Percentiles rank a stretch among this genome's conserved stretches.
phyloP scores from a whole-genome alignment of 1,140 invertebrate genomes.

The Aphaenogaster floridana region DNA sequence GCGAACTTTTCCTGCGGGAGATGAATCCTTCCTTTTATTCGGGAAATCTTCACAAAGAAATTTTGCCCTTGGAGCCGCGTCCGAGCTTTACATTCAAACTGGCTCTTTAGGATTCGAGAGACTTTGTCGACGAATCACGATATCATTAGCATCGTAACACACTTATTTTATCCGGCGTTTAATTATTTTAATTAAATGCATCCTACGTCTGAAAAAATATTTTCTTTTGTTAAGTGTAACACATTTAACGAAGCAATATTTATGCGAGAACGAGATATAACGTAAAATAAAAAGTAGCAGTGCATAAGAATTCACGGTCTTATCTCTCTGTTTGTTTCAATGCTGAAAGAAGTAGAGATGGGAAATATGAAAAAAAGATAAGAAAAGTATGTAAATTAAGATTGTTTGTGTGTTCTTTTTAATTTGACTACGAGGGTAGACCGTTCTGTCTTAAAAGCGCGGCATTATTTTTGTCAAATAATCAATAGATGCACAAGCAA shows the following conservation, averaged over 20 bases:
- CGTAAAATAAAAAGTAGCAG: not conserved
- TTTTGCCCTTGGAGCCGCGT: not conserved
- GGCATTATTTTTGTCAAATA: not conserved
- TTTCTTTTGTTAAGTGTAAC: not conserved
- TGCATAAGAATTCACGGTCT: not conserved
- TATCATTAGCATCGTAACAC: not conserved
- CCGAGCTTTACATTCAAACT: not conserved
- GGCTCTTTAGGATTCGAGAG: not conserved
- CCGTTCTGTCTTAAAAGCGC: not conserved
- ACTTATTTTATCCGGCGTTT: not conserved
- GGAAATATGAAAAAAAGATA: not conserved
- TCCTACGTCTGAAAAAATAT: not conserved
- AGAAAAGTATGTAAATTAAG: not conserved
- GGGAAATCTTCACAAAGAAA: not conserved
- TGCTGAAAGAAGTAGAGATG: not conserved
- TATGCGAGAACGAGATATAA: not conserved
- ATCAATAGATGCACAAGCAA: not conserved
- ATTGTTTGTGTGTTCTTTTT: not conserved
- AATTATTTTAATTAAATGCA: conserved; percentile 28
- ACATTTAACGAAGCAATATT: conserved; percentile 1
- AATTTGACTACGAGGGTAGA: not conserved
- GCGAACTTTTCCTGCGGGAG: not conserved
- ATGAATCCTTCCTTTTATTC: not conserved
- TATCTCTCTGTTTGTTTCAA: not conserved
- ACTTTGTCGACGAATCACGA: not conserved